Percentiles rank a stretch among this genome's conserved stretches.
phyloP scores from a whole-genome alignment of 1,140 invertebrate genomes.

The Cotesia chilonis region DNA sequence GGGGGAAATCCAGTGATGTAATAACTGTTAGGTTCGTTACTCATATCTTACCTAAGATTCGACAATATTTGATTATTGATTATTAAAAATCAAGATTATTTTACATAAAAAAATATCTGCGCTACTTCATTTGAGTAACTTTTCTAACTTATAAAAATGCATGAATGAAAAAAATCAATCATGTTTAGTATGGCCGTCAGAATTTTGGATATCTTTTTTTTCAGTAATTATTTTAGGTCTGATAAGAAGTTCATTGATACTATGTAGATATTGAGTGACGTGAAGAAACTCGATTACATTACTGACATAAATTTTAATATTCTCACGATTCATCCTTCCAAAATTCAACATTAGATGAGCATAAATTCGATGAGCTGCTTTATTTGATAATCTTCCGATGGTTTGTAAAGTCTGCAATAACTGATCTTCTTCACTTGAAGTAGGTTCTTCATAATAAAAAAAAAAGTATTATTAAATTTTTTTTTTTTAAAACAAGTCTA shows the following conservation, averaged over 20 bases:
- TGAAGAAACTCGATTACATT: conserved; percentile 72
- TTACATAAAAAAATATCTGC: no score
- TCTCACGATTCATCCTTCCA: conserved; percentile 67
- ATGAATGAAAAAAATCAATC: not conserved
- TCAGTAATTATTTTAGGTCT: conserved; percentile 29
- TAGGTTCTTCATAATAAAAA: conserved; percentile 60
- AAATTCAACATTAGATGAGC: conserved; percentile 70
- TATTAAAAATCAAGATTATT: no score
- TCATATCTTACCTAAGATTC: no score
- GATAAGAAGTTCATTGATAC: conserved; percentile 53
- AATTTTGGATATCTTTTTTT: conserved; percentile 10
- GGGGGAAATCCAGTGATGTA: no score
- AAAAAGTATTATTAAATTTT: not conserved
- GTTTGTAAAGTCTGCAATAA: conserved; percentile 76
- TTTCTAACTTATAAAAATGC: no score
- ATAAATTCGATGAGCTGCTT: conserved; percentile 74
- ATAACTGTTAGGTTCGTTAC: no score
- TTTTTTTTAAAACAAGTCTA: no score
- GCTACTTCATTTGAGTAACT: no score
- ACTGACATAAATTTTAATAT: conserved; percentile 71
- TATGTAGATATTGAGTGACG: conserved; percentile 67
- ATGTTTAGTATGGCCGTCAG: conserved; percentile 29
- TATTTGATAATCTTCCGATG: conserved; percentile 74
- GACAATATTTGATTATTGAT: no score
- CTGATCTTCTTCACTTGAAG: conserved; percentile 69